A percentile compares a stretch with the other conserved stretches of the same genome.
Conservation (phyloP, 2,797 vertebrate species). For the Falco naumanni region DNA sequence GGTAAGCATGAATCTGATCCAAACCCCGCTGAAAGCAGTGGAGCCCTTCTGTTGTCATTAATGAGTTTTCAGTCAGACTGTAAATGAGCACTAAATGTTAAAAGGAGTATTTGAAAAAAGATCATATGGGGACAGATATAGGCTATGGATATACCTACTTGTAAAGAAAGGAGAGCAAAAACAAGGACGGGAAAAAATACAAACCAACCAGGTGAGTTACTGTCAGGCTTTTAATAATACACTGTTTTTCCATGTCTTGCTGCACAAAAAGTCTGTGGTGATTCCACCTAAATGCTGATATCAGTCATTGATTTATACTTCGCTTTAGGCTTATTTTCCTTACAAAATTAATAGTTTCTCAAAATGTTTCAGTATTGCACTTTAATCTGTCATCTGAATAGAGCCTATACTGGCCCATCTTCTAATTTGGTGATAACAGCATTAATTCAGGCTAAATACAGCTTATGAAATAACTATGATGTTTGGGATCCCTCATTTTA, state of each 20-base stretch:
- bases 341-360: not conserved
- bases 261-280: not conserved
- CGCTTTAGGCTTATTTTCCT: not conserved
- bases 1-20: not conserved
- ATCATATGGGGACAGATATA: not conserved
- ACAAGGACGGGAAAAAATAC: not conserved
- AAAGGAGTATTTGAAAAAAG: not conserved
- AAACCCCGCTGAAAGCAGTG: not conserved
- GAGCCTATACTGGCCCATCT: not conserved
- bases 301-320: not conserved
- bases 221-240: not conserved
- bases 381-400: not conserved
- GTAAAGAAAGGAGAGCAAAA: not conserved
- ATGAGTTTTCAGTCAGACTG: not conserved
- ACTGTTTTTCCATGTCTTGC: not conserved
- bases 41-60: conserved; percentile 11
- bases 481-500: not conserved
- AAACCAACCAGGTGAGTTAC: not conserved
- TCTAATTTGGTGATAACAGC: not conserved
- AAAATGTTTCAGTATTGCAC: not conserved
- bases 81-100: not conserved
- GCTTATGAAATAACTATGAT: not conserved
- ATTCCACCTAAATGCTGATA: not conserved
- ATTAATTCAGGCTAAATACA: not conserved
- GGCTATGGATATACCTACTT: not conserved